These are phyloP conservation scores for Eriocheir sinensis DNA, from an alignment of 1,140 invertebrate species.

Conservation along the genomic window DNA sequence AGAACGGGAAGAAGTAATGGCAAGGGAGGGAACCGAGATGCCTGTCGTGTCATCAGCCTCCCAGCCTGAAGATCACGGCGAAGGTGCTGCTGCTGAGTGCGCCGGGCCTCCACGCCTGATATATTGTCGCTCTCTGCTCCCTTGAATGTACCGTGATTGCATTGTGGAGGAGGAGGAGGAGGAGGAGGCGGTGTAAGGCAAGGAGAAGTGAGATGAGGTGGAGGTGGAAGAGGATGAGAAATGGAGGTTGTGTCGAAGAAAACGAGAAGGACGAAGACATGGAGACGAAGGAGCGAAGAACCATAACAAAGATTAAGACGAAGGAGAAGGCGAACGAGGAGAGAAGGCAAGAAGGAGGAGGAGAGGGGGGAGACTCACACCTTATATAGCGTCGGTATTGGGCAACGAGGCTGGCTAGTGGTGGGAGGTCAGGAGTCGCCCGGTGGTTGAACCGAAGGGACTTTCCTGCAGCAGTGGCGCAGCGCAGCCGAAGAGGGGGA, in stretches of 20 bases:
- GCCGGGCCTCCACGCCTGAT: not conserved
- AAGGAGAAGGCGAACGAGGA: not conserved
- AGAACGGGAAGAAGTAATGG: too few species aligned
- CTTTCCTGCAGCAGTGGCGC: not conserved
- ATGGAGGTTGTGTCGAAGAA: not conserved
- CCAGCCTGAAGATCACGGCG: not conserved
- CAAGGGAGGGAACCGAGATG: not conserved
- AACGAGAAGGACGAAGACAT: not conserved
- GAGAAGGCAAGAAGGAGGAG: not conserved
- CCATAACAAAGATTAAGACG: too few species aligned
- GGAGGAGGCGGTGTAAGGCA: not conserved
- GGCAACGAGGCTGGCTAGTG: conserved; percentile 11
- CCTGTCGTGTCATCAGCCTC: not conserved
- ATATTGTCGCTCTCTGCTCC: not conserved
- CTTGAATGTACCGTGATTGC: not conserved
- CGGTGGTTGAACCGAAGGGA: not conserved
- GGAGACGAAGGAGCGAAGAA: too few species aligned
- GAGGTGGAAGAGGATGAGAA: not conserved
- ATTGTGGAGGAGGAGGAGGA: not conserved
- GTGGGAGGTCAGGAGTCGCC: not conserved
- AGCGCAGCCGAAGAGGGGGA: not conserved
- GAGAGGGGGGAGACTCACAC: not conserved
- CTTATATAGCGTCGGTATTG: not conserved
- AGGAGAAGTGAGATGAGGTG: not conserved
- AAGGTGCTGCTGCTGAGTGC: not conserved